These are phyloP conservation scores for Xenopus borealis DNA, from an alignment of 2,113 vertebrate species.

Conservation along the genomic window DNA sequence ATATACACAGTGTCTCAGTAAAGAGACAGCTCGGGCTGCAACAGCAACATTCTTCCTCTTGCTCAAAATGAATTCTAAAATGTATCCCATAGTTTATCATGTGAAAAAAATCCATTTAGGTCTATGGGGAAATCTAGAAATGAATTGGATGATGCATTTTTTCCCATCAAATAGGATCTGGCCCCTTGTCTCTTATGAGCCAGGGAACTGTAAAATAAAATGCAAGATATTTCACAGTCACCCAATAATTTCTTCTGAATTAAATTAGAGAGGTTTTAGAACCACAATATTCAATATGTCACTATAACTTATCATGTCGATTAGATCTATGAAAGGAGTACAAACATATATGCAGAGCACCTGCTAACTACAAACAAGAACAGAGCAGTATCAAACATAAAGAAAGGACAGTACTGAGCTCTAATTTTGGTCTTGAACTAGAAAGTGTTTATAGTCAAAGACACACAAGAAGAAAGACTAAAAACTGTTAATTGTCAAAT, in stretches of 20 bases:
- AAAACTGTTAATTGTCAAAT: not conserved
- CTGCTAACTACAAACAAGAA: not conserved
- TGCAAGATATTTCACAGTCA: constrained; percentile 31
- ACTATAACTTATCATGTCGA: constrained; percentile 2
- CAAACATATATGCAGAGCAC: constrained; percentile 17
- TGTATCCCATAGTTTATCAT: no score
- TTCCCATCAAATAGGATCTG: no score
- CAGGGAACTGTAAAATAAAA: not conserved
- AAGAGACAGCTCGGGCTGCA: no score
- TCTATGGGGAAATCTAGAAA: no score
- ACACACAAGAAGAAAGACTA: not conserved
- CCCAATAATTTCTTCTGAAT: constrained; percentile 30
- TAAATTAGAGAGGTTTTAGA: constrained; percentile 15
- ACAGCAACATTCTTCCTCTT: no score
- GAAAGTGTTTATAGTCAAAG: not conserved
- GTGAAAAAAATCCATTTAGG: no score
- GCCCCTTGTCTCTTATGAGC: not conserved
- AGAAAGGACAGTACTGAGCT: not conserved
- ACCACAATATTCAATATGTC: constrained; percentile 1
- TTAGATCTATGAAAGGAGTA: constrained; percentile 5
- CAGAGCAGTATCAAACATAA: not conserved
- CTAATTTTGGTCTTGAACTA: not conserved
- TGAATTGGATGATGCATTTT: no score
- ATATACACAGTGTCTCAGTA: no score
- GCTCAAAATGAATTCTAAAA: no score